A percentile compares a stretch with the other conserved stretches of the same genome.
Evolutionary conservation across 2,113 vertebrate species (phyloP).

Genomic region (Ophthalmolycus amberensis): DNA sequence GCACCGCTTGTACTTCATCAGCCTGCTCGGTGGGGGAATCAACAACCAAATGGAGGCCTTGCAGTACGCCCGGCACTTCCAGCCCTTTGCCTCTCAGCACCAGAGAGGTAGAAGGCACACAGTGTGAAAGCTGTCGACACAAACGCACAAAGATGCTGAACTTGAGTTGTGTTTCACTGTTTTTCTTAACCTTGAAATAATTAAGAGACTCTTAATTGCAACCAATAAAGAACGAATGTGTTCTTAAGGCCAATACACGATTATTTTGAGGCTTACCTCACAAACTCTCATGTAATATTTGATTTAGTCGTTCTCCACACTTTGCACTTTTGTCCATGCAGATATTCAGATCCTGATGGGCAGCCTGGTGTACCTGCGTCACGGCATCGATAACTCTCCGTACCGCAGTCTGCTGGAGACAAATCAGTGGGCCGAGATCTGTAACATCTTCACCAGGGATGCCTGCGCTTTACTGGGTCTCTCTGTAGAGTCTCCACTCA

Average conservation of each 20-base stretch:
- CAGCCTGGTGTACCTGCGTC: conserved; percentile 91
- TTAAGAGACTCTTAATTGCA: background rate
- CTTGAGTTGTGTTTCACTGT: background rate
- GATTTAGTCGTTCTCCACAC: background rate
- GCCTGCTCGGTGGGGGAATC: conserved; percentile 87
- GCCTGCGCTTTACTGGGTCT: conserved; percentile 91
- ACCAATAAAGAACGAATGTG: background rate
- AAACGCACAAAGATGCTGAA: background rate
- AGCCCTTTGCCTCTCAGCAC: conserved; percentile 90
- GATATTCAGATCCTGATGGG: conserved; percentile 95
- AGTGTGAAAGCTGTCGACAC: background rate
- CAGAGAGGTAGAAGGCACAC: conserved; percentile 84
- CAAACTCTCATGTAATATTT: background rate
- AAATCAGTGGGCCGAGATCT: conserved; percentile 92
- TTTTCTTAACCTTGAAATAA: background rate
- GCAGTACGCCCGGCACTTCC: conserved; percentile 90
- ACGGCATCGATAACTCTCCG: conserved; percentile 92
- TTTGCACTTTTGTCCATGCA: conserved; percentile 49
- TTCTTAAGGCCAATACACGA: background rate
- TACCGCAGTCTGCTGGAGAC: conserved; percentile 90
- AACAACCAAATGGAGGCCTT: conserved; percentile 90
- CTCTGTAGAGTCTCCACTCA: conserved; percentile 92
- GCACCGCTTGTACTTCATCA: conserved; percentile 91
- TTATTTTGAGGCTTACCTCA: background rate
- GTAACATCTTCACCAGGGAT: conserved; percentile 91